These are phyloP conservation scores for Bombus consobrinus DNA, from an alignment of 1,140 invertebrate genomes.

Conservation along the genomic window DNA sequence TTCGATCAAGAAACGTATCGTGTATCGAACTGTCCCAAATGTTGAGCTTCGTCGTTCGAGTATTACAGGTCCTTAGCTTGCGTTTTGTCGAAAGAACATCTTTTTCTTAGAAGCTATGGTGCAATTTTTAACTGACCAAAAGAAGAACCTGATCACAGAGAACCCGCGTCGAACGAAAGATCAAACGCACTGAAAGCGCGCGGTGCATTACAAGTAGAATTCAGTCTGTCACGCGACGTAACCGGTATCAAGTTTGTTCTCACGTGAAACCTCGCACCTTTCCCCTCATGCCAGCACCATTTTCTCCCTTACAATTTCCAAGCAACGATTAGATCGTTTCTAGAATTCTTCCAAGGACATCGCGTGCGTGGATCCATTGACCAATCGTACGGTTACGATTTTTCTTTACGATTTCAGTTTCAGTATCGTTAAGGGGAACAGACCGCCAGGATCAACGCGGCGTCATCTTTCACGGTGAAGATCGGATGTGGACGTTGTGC, in stretches of 20 bases:
- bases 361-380: background rate
- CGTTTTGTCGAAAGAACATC: too few relatives aligned
- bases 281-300: background rate
- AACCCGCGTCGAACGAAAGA: background rate
- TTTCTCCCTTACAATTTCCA: background rate
- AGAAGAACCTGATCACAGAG: background rate
- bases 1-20: background rate
- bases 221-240: background rate
- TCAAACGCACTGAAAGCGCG: background rate
- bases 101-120: too few relatives aligned
- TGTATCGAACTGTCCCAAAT: too few relatives aligned
- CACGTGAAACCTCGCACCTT: too few relatives aligned
- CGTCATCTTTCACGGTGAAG: slow-evolving; percentile 40
- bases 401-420: slow-evolving; percentile 26
- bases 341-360: slow-evolving; percentile 2
- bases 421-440: slow-evolving; percentile 29
- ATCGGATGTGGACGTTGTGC: slow-evolving; percentile 75
- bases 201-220: background rate
- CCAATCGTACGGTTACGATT: background rate
- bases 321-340: slow-evolving; percentile 6
- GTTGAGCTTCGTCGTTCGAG: too few relatives aligned
- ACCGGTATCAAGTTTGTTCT: background rate
- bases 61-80: too few relatives aligned
- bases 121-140: too few relatives aligned
- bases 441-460: slow-evolving; percentile 28